Base-by-base conservation (phyloP, 2,888 invertebrate genomes). In the Rhagonycha lutea region DNA sequence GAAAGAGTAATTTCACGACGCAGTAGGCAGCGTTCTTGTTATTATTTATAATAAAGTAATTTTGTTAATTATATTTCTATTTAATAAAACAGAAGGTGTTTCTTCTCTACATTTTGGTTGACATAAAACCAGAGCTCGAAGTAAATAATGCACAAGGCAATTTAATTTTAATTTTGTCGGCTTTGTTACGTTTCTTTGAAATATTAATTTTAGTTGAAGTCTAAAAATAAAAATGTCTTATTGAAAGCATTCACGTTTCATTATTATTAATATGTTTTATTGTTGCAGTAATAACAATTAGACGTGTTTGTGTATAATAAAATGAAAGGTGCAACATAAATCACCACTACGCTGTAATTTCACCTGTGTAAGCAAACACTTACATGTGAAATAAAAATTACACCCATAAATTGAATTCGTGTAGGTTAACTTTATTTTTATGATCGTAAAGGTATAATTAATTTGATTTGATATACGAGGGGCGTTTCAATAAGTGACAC, bases 151-250 rank as follows among this genome's bases (percentile, higher is more conserved):
- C 78, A 78, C 63, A 71, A 68, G 69, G 71, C 74, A 78, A 79
- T 79, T 79, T 79, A 78, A 79, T 76, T 79, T 78, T 79, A 74
- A 77, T 79, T 77, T 75, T 69, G 73, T 77, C 74, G 73, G 72
- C 72, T 78, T 77, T 73, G 73, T 74, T 68, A 71, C 74, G 69
- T 72, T 24, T 65, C 70, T 69, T 72, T 73, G 70, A 70, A 71
- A 69, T 70, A 76, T 73, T 73, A 73, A 75, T 69, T 72, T 72
- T 47, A n/a, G 47, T 47, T 47, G 47, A 47, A 47, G 47, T 47
- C 47, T 47, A 47, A 47, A 47, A 47, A 47, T 47, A 47, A 47
- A n/a, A 47, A 47, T n/a, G 47, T 47, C 47, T 47, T 47, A 47
- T 47, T 47, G n/a, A 47, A n/a, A 47, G 47, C 47, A n/a, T 47